phyloP scores from a whole-genome alignment of 1,140 invertebrate genomes.

The Lasioglossum albipes region DNA sequence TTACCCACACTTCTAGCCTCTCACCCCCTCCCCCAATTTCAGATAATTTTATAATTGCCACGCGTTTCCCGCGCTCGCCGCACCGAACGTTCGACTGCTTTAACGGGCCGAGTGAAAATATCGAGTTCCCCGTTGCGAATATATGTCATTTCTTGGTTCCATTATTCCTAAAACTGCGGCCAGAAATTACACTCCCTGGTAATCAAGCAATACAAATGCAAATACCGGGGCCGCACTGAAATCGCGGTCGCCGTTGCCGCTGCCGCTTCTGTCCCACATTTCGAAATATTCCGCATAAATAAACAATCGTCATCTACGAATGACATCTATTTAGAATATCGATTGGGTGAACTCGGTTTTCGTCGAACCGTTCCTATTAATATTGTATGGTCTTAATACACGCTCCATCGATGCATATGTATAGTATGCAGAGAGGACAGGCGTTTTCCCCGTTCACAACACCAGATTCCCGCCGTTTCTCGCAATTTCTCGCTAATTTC shows the following conservation, averaged over 20 bases:
- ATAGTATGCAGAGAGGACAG: neutral
- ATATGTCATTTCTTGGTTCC: slow-evolving; percentile 17
- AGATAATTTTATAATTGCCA: slow-evolving; percentile 7
- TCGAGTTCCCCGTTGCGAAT: neutral
- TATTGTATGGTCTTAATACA: neutral
- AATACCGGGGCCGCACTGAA: neutral
- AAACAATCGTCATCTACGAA: slow-evolving; percentile 25
- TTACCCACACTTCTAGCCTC: neutral
- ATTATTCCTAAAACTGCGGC: slow-evolving; percentile 26
- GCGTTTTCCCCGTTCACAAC: neutral
- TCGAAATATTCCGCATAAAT: slow-evolving; percentile 41
- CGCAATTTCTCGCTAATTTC: slow-evolving; percentile 41
- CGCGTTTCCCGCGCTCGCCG: neutral
- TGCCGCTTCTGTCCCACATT: neutral
- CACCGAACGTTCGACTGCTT: neutral
- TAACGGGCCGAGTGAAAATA: neutral
- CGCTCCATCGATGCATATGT: neutral
- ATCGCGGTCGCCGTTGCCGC: neutral
- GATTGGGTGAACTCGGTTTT: slow-evolving; percentile 5
- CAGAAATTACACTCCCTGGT: slow-evolving; percentile 28
- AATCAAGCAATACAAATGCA: slow-evolving; percentile 40
- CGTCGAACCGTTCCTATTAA: neutral
- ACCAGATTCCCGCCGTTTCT: slow-evolving; percentile 10
- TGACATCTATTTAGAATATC: slow-evolving; percentile 23
- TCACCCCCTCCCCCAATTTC: neutral